These are phyloP conservation scores for Notechis scutatus DNA, from an alignment of 2,113 vertebrate genomes.

Conservation along the genomic window DNA sequence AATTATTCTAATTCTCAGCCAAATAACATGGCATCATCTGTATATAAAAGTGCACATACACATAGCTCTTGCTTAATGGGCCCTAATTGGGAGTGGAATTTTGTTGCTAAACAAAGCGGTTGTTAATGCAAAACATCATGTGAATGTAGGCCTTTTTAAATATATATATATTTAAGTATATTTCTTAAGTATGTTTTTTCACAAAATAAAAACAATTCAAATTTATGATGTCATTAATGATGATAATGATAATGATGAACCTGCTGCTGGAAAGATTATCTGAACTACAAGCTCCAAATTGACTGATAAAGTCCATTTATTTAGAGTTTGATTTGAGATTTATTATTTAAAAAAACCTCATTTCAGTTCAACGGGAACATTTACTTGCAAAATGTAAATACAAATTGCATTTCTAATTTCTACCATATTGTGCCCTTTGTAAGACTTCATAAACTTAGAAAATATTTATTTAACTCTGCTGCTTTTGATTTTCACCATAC, in stretches of 20 bases:
- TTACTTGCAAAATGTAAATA: neutral
- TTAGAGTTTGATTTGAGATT: neutral
- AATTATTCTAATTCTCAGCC: neutral
- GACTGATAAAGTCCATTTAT: neutral
- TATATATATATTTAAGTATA: neutral
- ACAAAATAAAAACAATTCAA: neutral
- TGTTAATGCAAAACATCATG: neutral
- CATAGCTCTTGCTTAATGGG: neutral
- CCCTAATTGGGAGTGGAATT: neutral
- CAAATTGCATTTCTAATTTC: constrained; percentile 14
- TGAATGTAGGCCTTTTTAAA: neutral
- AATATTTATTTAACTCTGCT: constrained; percentile 2
- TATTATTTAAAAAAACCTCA: neutral
- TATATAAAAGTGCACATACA: neutral
- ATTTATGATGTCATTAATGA: neutral
- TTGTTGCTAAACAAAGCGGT: neutral
- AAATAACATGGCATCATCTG: neutral
- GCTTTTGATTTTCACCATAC: constrained; percentile 31
- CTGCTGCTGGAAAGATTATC: constrained; percentile 32
- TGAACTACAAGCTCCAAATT: constrained; percentile 23
- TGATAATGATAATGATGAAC: neutral
- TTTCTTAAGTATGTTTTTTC: neutral
- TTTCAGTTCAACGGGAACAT: neutral
- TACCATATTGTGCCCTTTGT: neutral
- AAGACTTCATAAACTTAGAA: neutral